Evolutionary conservation across 1,140 invertebrate genomes (phyloP).

Genomic region (Cydia amplana): DNA sequence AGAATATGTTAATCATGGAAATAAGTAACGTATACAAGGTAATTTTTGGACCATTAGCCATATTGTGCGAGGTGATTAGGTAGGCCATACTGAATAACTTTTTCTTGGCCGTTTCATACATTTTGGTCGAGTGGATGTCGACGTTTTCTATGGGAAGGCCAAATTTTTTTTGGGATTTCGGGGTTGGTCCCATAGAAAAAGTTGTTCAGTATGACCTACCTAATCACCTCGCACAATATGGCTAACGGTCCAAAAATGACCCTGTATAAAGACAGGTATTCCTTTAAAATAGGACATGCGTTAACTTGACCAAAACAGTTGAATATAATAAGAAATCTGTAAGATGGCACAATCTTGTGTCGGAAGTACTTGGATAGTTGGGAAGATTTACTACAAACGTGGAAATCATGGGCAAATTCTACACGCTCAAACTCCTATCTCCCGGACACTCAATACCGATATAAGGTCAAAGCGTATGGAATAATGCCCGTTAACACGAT

Average conservation of each 20-base stretch:
- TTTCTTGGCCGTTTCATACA: too few species aligned
- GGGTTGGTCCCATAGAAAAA: too few species aligned
- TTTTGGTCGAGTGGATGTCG: too few species aligned
- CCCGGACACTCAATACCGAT: background rate
- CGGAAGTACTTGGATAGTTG: slow-evolving; percentile 49
- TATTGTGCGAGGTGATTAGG: too few species aligned
- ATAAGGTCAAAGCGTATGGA: background rate
- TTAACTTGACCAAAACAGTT: slow-evolving; percentile 23
- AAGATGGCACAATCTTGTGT: slow-evolving; percentile 75
- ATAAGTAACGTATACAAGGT: slow-evolving; percentile 23
- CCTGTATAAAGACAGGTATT: slow-evolving; percentile 24
- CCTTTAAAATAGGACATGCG: slow-evolving; percentile 15
- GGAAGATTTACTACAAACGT: slow-evolving; percentile 47
- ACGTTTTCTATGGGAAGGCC: too few species aligned
- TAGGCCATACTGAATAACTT: too few species aligned
- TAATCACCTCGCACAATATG: too few species aligned
- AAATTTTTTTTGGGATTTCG: too few species aligned
- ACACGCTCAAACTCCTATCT: background rate
- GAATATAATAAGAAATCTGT: slow-evolving; percentile 33
- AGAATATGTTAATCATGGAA: slow-evolving; percentile 26
- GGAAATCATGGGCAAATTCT: slow-evolving; percentile 23
- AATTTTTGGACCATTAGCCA: too few species aligned
- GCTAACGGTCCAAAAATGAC: too few species aligned
- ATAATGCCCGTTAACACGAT: slow-evolving; percentile 44
- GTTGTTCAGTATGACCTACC: too few species aligned